phyloP scores from a whole-genome alignment of 1,140 invertebrate genomes.

The Wiebesia pumilae region DNA sequence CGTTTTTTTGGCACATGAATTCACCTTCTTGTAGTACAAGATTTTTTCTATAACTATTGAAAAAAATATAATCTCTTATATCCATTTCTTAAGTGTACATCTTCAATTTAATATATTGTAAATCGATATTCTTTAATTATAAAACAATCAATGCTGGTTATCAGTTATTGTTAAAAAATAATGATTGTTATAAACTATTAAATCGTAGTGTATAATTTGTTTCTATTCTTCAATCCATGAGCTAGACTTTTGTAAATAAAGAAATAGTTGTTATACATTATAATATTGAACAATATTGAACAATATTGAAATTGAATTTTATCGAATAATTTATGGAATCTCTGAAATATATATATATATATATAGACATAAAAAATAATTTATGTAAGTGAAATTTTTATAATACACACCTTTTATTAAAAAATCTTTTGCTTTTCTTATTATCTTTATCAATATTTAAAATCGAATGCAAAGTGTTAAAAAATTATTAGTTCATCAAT shows the following conservation, averaged over 20 bases:
- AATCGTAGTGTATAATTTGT: neutral
- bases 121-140: slow-evolving; percentile 29
- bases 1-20: slow-evolving; percentile 73
- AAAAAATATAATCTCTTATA: slow-evolving; percentile 60
- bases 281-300: too few relatives aligned
- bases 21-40: slow-evolving; percentile 64
- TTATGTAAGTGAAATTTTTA: neutral
- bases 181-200: neutral
- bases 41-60: slow-evolving; percentile 52
- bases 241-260: neutral
- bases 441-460: neutral
- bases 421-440: neutral
- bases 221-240: neutral
- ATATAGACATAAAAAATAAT: neutral
- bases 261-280: too few relatives aligned
- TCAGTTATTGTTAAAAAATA: slow-evolving; percentile 38
- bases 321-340: neutral
- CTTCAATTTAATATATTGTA: slow-evolving; percentile 28
- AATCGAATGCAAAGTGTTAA: neutral
- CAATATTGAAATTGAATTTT: neutral
- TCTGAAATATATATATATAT: neutral
- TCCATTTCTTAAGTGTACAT: slow-evolving; percentile 44
- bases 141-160: slow-evolving; percentile 28
- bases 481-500: neutral
- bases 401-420: neutral